Evolutionary conservation across 2,797 vertebrate genomes (phyloP).

Genomic region (Scyliorhinus canicula): DNA sequence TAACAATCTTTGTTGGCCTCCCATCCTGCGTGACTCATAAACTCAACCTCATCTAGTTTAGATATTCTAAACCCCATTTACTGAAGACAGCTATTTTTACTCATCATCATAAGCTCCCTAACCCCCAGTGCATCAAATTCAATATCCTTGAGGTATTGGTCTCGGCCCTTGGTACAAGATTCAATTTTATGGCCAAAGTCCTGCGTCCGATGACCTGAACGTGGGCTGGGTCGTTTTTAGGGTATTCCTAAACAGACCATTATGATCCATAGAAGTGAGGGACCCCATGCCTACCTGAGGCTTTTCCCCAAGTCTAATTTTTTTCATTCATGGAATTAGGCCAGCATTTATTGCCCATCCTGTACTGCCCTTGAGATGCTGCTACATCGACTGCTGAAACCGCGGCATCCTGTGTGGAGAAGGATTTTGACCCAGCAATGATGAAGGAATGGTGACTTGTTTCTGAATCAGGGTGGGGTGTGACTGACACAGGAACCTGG

Average conservation of each 20-base stretch:
- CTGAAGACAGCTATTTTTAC: not conserved
- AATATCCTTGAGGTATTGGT: not conserved
- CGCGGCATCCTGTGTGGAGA: not conserved
- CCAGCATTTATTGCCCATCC: not conserved
- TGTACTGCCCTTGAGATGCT: not conserved
- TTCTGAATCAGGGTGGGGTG: not conserved
- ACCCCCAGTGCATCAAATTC: not conserved
- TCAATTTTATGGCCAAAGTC: not conserved
- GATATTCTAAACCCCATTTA: not conserved
- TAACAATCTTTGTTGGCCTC: not conserved
- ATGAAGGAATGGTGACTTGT: not conserved
- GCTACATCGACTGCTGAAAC: no score
- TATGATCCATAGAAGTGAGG: not conserved
- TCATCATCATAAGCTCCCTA: not conserved
- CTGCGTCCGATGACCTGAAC: not conserved
- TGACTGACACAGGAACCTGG: no score
- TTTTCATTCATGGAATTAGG: not conserved
- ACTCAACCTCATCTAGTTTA: not conserved
- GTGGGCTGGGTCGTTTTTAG: not conserved
- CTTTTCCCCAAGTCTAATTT: no score
- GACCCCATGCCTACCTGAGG: no score
- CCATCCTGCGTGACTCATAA: not conserved
- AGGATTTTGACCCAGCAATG: not conserved
- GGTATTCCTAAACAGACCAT: not conserved
- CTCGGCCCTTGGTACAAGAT: not conserved